Evolutionary conservation across 2,113 vertebrate species (phyloP).

Genomic region (Caretta caretta): DNA sequence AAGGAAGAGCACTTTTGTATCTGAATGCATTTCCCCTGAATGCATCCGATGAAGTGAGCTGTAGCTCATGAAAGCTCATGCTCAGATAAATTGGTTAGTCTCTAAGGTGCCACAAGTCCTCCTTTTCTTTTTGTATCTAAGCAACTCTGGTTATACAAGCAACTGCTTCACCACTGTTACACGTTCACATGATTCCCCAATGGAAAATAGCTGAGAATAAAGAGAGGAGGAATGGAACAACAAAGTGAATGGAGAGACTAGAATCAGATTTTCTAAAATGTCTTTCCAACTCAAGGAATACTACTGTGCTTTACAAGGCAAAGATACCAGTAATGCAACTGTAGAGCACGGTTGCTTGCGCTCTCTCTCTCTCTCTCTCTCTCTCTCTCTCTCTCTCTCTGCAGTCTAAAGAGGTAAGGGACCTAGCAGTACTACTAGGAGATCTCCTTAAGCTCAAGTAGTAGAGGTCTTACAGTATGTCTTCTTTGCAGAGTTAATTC

Average conservation of each 20-base stretch:
- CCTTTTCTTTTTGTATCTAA: background rate
- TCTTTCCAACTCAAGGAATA: background rate
- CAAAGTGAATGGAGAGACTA: background rate
- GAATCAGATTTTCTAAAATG: background rate
- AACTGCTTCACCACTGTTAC: background rate
- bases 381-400: background rate
- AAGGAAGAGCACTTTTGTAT: background rate
- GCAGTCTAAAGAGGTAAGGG: no score
- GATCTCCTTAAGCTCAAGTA: background rate
- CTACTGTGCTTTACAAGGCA: background rate
- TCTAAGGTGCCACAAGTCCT: no score
- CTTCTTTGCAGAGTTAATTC: background rate
- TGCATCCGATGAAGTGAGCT: no score
- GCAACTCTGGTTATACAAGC: background rate
- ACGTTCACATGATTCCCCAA: background rate
- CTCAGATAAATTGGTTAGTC: no score
- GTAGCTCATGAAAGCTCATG: no score
- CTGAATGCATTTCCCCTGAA: no score
- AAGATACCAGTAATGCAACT: background rate
- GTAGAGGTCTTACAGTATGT: background rate
- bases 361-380: background rate
- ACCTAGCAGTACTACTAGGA: background rate
- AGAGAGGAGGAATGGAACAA: background rate
- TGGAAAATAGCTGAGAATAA: background rate
- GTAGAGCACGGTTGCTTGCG: fast-evolving